phyloP scores from a whole-genome alignment of 2,797 vertebrate species.

The Okamejei kenojei region DNA sequence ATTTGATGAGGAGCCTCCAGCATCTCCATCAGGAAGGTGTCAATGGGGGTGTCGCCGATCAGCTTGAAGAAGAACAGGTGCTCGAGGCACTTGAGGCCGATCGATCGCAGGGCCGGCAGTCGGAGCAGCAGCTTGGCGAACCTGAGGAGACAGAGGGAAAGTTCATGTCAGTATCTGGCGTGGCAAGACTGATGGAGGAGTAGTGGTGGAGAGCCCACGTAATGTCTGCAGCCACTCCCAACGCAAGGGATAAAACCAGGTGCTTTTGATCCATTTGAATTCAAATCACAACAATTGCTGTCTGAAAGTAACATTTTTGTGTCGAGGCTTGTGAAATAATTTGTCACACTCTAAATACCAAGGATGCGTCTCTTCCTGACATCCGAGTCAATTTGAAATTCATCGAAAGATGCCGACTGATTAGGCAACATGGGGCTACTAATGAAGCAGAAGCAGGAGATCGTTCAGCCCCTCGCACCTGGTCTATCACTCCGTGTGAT shows the following conservation, averaged over 20 bases:
- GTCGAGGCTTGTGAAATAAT: background rate
- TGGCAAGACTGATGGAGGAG: background rate
- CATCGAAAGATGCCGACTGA: background rate
- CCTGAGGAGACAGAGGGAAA: conserved; percentile 50
- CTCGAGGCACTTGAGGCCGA: conserved; percentile 86
- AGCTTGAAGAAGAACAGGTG: conserved; percentile 94
- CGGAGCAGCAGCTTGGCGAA: conserved; percentile 88
- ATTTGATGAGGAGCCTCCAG: conserved; percentile 32
- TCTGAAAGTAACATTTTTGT: background rate
- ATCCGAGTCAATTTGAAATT: background rate
- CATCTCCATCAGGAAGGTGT: conserved; percentile 55
- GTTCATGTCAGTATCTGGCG: background rate
- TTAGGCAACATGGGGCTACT: background rate
- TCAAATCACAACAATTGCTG: background rate
- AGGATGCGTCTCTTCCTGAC: background rate
- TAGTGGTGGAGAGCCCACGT: too few relatives aligned
- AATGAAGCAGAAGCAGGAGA: too few relatives aligned
- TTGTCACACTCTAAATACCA: background rate
- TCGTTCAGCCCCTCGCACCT: too few relatives aligned
- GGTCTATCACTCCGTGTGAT: too few relatives aligned
- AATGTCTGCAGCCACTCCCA: too few relatives aligned
- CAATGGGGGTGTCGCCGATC: conserved; percentile 87
- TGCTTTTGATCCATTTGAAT: background rate
- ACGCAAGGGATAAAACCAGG: background rate
- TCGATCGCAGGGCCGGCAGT: conserved; percentile 81